These are phyloP conservation scores for Tachycineta bicolor DNA, from an alignment of 2,113 vertebrate species.

Conservation along the genomic window DNA sequence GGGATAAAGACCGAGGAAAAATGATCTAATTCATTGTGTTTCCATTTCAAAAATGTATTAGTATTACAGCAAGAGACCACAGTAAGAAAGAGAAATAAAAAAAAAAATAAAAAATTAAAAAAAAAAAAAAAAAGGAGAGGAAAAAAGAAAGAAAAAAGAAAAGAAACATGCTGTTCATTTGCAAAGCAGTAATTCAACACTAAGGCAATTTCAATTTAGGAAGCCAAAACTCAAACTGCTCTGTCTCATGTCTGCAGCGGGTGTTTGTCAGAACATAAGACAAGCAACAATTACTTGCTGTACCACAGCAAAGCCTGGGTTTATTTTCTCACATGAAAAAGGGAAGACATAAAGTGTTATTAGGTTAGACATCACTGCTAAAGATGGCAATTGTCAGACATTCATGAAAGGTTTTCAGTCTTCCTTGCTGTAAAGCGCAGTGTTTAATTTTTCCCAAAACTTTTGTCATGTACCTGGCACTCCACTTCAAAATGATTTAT, in stretches of 20 bases:
- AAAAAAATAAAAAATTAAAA: too few relatives aligned
- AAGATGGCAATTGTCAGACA: neutral
- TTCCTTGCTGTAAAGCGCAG: neutral
- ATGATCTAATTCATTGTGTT: constrained; percentile 73
- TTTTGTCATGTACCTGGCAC: constrained; percentile 26
- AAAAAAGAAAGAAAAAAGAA: rapidly evolving
- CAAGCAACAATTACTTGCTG: neutral
- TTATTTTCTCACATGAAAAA: neutral
- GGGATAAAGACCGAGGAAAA: constrained; percentile 66
- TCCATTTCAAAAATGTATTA: constrained; percentile 76
- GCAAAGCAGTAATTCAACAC: constrained; percentile 59
- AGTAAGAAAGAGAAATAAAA: neutral
- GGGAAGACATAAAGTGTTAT: neutral
- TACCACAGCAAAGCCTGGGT: neutral
- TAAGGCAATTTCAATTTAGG: constrained; percentile 48
- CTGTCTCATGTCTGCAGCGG: constrained; percentile 40
- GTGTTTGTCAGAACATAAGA: constrained; percentile 10
- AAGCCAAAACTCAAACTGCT: constrained; percentile 55
- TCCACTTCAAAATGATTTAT: constrained; percentile 1
- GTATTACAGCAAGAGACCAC: constrained; percentile 69
- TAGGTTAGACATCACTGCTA: neutral
- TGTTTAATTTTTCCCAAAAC: constrained; percentile 22
- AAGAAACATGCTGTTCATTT: constrained; percentile 5
- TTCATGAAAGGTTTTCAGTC: neutral
- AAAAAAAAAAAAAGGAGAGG: too few relatives aligned